Base-by-base conservation (phyloP, 2,113 vertebrate species). In the Acrocephalus kingi region DNA sequence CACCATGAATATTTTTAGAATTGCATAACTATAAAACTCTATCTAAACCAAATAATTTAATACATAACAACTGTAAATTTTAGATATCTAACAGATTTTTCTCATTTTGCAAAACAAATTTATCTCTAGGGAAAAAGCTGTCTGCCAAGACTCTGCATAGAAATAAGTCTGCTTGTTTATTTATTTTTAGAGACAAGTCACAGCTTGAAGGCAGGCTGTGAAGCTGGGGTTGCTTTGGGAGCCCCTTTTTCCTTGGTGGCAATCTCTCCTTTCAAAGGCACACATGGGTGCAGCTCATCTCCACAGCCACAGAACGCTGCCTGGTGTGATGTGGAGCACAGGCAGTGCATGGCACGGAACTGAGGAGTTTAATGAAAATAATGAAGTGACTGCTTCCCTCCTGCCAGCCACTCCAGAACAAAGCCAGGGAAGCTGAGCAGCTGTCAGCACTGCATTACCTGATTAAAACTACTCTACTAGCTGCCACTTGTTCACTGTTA, bases 261-360 rank as follows among this genome's bases (percentile, higher is more conserved):
- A 25, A 35, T 22, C 11, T n/a, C 61, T 85, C 28, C 31, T 76
- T 73, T 17, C 18, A 55, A 80, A 91, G 51, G 46, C 73, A 77
- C 49, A 31, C 14, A 13, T 3, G 27, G 28, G 52, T n/a, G n/a
- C 37, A 66, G 41, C 69, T 66, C 62, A n/a, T 7, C 5, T 18
- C 1, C 37, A 35, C 20, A n/a, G 7, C 12, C 59, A 77, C 39
- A 33, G 63, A 73, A 39, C 0, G 0, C 7, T 35, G 35, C 86
- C 67, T 39, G 30, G 12, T 21, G 52, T 1, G 12, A 31, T 0
- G 2, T 1, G 15, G n/a, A 46, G 41, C 24, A 33, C 41, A 37
- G 49, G 0, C 0, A 87, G 51, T 0, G 4, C 21, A 7, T 18
- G 49, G 82, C 71, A 87, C 7, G 7, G 33, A 41, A 84, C 0